Base-by-base conservation (phyloP, 30 jellyfish, hydroid and myxozoan species). In the Turritopsis rubra region DNA sequence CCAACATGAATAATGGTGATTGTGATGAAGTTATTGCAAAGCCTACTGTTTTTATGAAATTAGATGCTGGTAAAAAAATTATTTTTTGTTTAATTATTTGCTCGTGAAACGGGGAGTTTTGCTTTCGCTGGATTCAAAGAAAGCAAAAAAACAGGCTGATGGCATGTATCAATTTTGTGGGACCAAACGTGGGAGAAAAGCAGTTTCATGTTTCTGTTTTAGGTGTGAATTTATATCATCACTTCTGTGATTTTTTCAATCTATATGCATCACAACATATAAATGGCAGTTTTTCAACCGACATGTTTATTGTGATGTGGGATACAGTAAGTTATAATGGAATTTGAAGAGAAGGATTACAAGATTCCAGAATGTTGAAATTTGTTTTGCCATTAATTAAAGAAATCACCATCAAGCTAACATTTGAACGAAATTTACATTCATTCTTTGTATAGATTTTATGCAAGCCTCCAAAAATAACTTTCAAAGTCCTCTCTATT, bases 211-310 rank as follows among this genome's bases (percentile, higher is more conserved):
- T 81, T 30, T 31, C 65, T 41, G 21, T 73, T 65, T 53, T 72
- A 89, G 96, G 96, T n/a, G 73, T 89, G 53, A 89, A 89, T 76
- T 79, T 89, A 90, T 89, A 89, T 75, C 96, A 89, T 82, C 96
- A 85, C 76, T 89, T 85, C 86, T 89, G 94, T 66, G 96, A 85
- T 74, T 89, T 89, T 78, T 88, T 89, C 79, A 89, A 89, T 81
- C 91, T 89, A 19, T 89, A 85, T 53, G 94, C 91, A 1, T 85
- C 94, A 7, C 96, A 85, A 54, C 96, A 85, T 83, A 75, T 89
- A 72, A 89, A 89, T 81, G 95, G 96, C 53, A 89, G 95, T 54
- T 89, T 89, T 54, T 84, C 94, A 18, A 81, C 88, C 0, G 96
- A 89, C 68, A 65, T 85, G 22, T 41, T 75, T 29, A 85, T 89